phyloP scores from a whole-genome alignment of 2,888 invertebrate species.

The Meghimatium bilineatum region DNA sequence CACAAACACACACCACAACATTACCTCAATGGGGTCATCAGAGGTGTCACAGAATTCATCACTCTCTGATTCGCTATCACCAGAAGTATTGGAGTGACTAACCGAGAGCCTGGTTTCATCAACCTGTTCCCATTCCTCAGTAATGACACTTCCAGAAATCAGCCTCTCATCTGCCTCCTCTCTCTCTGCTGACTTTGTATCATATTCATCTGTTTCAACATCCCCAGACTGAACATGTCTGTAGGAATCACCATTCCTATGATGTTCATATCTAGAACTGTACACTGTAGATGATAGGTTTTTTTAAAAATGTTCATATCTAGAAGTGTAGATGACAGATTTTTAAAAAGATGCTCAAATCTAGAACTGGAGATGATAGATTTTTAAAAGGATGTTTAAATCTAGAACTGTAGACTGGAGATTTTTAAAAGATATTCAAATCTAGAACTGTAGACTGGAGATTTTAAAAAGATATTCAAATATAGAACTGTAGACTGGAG shows the following conservation, averaged over 20 bases:
- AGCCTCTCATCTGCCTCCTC: background rate
- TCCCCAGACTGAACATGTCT: slow-evolving; percentile 3
- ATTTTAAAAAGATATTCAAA: too few species aligned
- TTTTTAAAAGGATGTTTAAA: too few species aligned
- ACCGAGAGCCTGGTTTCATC: slow-evolving; percentile 1
- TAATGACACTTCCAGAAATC: background rate
- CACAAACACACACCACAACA: background rate
- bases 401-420: too few species aligned
- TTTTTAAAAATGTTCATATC: too few species aligned
- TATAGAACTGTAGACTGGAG: too few species aligned
- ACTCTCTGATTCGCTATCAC: slow-evolving; percentile 69
- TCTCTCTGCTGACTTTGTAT: background rate
- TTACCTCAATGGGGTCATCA: slow-evolving; percentile 65
- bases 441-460: too few species aligned
- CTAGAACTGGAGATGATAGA: too few species aligned
- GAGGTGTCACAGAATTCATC: slow-evolving; percentile 75
- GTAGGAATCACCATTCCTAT: background rate
- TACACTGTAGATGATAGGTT: background rate
- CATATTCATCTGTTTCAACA: slow-evolving; percentile 17
- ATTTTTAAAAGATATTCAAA: too few species aligned
- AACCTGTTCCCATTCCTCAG: slow-evolving; percentile 38
- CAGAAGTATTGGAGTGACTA: slow-evolving; percentile 41
- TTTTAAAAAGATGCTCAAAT: too few species aligned
- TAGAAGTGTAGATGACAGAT: too few species aligned
- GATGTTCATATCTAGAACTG: background rate